Conservation (phyloP, 1,140 invertebrate genomes). For the Contarinia nasturtii region DNA sequence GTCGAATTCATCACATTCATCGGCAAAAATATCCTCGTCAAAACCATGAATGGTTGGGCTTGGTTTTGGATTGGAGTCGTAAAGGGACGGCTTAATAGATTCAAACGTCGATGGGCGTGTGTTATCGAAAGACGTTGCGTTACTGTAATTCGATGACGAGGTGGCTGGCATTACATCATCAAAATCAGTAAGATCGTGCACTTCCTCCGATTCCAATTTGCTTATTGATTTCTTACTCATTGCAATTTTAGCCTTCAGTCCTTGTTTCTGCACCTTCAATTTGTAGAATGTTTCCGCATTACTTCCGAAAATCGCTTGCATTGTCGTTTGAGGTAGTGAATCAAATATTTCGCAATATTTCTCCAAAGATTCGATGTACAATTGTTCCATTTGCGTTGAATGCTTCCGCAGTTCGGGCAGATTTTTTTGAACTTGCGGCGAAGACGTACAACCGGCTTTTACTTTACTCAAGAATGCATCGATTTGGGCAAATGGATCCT, state of each 20-base stretch:
- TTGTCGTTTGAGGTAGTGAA: conserved; percentile 16
- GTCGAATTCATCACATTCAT: too few species aligned
- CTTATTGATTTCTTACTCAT: conserved; percentile 12
- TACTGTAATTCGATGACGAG: background rate
- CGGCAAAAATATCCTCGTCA: too few species aligned
- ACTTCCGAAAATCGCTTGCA: conserved; percentile 15
- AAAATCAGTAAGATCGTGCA: background rate
- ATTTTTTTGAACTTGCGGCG: too few species aligned
- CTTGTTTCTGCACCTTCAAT: conserved; percentile 17
- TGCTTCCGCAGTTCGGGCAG: too few species aligned
- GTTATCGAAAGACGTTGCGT: background rate
- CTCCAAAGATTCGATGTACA: conserved; percentile 17
- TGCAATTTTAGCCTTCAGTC: conserved; percentile 17
- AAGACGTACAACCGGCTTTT: too few species aligned
- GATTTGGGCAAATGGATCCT: too few species aligned
- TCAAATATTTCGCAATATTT: conserved; percentile 19
- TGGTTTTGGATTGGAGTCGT: background rate
- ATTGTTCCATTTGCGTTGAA: too few species aligned
- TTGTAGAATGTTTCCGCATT: conserved; percentile 16
- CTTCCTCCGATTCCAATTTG: conserved; percentile 2
- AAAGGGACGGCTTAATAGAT: background rate
- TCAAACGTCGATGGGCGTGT: conserved; percentile 1
- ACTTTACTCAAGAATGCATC: too few species aligned
- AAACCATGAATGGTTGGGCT: too few species aligned
- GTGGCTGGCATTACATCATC: conserved; percentile 11